phyloP scores from a whole-genome alignment of 2,113 vertebrate genomes.

The Odocoileus hemionus region DNA sequence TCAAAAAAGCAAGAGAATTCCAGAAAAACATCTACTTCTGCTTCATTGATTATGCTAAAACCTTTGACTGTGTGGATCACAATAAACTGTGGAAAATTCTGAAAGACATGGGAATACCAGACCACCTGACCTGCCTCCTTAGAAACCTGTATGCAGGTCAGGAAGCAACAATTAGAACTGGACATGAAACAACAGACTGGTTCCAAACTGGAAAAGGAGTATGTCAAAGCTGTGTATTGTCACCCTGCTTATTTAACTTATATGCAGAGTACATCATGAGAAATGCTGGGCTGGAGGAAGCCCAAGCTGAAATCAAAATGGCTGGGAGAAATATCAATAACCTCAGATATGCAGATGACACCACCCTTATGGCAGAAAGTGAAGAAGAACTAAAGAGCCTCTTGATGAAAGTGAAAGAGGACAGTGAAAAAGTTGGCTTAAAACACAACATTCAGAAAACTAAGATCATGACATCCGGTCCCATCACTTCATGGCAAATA shows the following conservation, averaged over 20 bases:
- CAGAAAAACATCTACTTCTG: neutral
- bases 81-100: neutral
- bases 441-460: neutral
- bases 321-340: no score
- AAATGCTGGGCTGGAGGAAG: neutral
- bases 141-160: neutral
- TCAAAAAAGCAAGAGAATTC: neutral
- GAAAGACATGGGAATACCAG: neutral
- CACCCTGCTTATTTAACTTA: neutral
- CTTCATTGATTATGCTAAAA: neutral
- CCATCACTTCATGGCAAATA: neutral
- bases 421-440: neutral
- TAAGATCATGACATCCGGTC: accelerated
- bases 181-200: neutral
- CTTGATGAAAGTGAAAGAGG: neutral
- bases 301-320: neutral
- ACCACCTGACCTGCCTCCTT: neutral
- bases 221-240: accelerated
- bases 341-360: no score
- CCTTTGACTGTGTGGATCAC: neutral
- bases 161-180: neutral
- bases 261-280: neutral
- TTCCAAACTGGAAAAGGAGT: neutral
- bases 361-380: no score
- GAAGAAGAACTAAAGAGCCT: neutral